Evolutionary conservation across 2,888 invertebrate species (phyloP), one percentile per base, ranked within the genome.

Genomic region (Ctena decussata): DNA sequence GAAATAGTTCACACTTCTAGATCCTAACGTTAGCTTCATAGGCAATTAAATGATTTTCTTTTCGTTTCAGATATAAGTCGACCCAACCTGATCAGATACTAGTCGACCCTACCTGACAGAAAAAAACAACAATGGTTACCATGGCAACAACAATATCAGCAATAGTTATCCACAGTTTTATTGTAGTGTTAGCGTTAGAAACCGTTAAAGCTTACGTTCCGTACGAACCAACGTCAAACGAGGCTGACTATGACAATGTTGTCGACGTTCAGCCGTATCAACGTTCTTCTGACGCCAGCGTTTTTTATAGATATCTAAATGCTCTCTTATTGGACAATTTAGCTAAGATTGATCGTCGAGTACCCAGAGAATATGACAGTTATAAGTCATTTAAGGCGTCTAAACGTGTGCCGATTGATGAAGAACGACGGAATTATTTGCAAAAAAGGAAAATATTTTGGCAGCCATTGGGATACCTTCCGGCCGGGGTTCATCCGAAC

Each of bases 381-480:
- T 65, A 3, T 8, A 27, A 24, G 57, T 27, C 57, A 57, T 6
- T 57, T 5, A 65, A 65, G 35, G 27, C 65, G 21, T 35, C 24
- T 21, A 65, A 65, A 65, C 65, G 65, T 3, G 65, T 35, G 27
- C 65, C 65, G 3, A 21, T 24, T 35, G 65, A 65, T 18, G 65
- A 65, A 21, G 35, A 65, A 30, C 35, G 1, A 8, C 32, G 65
- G 65, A 35, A 65, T 18, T 11, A 1, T 32, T 35, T 24, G 39
- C 46, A 73, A 46, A 87, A 87, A 35, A 39, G 87, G 65, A 87
- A 87, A 74, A 80, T 87, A 35, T 87, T 87, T 44, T 87, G 87
- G 87, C 87, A 87, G 69, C 87, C 87, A 39, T 71, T 87, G 27
- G 87, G 87, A 5, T 87, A 85, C 46, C 80, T 87, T 21, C 87